Base-by-base conservation (phyloP, 2,797 vertebrate species). In the Eutrigla gurnardus region DNA sequence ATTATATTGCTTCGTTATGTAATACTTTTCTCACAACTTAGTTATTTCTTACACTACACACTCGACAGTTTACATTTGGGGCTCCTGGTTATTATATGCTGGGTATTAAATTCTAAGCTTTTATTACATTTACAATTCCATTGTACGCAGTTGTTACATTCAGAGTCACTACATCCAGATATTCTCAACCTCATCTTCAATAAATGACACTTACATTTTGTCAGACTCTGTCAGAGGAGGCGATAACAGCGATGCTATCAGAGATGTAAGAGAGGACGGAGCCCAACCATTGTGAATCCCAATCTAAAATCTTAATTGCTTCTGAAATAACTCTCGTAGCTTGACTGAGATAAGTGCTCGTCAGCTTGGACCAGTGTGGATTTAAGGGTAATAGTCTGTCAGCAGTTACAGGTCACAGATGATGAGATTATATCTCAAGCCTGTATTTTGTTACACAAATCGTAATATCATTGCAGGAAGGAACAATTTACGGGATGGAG, bases 291-390 rank as follows among this genome's bases (percentile, higher is more conserved):
- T 78, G 47, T 58, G 40, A 68, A 50, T 25, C 13, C 46, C 25
- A 53, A 88, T 88, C 81, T 75, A 4, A 39, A 78, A 86, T 85
- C 82, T 81, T 83, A 84, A 87, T 78, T 80, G 74, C 65, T 47
- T 84, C 58, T 71, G 65, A 70, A 83, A 75, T 54, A 70, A 65
- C 63, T 75, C 52, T 53, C 35, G n/a, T 52, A 15, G 15, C 43
- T 49, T 17, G 40, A 70, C 53, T 39, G 55, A 42, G 63, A 84
- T 73, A 78, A 81, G 70, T 39, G 62, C 47, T 58, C 57, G 47
- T 72, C 49, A 67, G 33, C 25, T 65, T 47, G 53, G 64, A 39
- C 59, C 18, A 3, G 33, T 42, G 61, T 72, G 70, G 75, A 36
- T 80, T 78, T 72, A 77, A 75, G 49, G 47, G 49, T 60, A 74